Evolutionary conservation across 2,113 vertebrate genomes (phyloP), one percentile per base, ranked within the genome.

Genomic region (Silurus meridionalis): DNA sequence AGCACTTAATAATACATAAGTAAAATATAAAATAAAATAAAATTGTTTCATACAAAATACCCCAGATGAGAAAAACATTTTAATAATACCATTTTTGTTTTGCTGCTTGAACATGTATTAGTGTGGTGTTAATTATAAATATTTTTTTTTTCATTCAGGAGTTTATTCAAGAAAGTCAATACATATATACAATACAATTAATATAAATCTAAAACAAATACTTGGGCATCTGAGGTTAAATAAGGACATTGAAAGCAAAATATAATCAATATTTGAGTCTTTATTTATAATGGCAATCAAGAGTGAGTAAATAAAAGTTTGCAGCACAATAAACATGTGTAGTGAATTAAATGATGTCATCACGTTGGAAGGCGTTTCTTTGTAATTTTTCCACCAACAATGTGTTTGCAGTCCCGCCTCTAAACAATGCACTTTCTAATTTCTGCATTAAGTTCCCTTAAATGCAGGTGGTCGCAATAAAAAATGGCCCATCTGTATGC

Each of bases 341-440:
- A 19, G 7, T 60, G 78, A 9, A 61, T 60, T 4, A 58, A 80
- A 58, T 37, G 13, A 37, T 0, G 6, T 77, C 21, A 21, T 13
- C 4, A 17, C 5, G 23, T 23, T 53, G 2, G 9, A 53, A 77
- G 1, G 0, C 3, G 11, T 13, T 19, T 79, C 6, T n/a, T 14
- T 14, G 28, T 11, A n/a, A 11, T 50, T 82, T 63, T 63, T 23
- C 37, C 10, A n/a, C 13, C 19, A 28, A 14, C 21, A n/a, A 67
- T 13, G 46, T 13, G 7, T 15, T 53, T 46, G 53, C 21, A 46
- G 64, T n/a, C 64, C 85, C 64, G 23, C 85, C 85, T 80, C 85
- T 57, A 25, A 4, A 23, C 14, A 60, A 52, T 71, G 64, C n/a
- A 71, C 37, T 23, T 69, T 25, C 64, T 28, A 14, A 25, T 71